Conservation (phyloP, 2,888 invertebrate species). For the Reticulitermes lucifugus region DNA sequence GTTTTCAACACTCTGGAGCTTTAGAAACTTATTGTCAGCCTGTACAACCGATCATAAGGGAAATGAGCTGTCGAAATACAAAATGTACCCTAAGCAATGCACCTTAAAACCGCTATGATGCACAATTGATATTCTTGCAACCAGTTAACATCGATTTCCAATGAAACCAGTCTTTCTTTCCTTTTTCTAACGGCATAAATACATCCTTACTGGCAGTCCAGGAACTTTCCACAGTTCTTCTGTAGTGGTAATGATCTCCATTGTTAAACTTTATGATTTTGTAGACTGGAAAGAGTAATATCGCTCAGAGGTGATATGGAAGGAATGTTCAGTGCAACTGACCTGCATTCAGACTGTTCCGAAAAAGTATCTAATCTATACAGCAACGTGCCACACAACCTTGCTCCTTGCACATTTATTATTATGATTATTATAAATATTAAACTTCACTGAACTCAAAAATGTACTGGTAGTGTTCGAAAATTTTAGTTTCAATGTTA, state of each 20-base stretch:
- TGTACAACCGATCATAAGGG: neutral
- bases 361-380: too few relatives aligned
- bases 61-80: neutral
- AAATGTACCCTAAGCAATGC: neutral
- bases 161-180: slow-evolving; percentile 22
- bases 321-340: neutral
- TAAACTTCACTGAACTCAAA: too few relatives aligned
- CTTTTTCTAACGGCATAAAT: neutral
- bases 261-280: neutral
- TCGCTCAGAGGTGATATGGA: neutral
- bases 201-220: neutral
- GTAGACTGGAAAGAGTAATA: neutral
- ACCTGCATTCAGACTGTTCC: neutral
- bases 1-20: neutral
- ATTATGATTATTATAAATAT: too few relatives aligned
- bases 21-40: neutral
- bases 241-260: neutral
- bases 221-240: neutral
- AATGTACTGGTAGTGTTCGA: too few relatives aligned
- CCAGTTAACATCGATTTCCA: slow-evolving; percentile 12
- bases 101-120: neutral
- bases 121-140: neutral
- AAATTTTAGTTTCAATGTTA: too few relatives aligned
- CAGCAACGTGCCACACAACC: too few relatives aligned
- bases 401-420: too few relatives aligned